These are phyloP conservation scores for Uloborus diversus DNA, from an alignment of 1,140 invertebrate genomes.

Conservation along the genomic window DNA sequence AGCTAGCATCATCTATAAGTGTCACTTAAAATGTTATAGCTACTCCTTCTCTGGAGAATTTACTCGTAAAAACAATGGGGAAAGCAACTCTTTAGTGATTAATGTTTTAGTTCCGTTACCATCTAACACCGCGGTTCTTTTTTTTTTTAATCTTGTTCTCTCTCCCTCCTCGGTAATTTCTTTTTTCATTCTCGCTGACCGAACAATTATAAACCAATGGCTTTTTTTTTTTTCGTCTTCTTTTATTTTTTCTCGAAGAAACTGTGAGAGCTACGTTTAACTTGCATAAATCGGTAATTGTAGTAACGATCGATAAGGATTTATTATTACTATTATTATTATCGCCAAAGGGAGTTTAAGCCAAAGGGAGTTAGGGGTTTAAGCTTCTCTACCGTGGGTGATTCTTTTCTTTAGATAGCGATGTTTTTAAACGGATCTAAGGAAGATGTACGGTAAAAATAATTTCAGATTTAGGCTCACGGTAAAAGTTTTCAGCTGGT, in stretches of 20 bases:
- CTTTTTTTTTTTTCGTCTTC: not conserved
- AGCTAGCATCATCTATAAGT: not conserved
- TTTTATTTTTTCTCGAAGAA: not conserved
- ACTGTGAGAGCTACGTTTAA: slow-evolving; percentile 27
- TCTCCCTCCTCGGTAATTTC: not conserved
- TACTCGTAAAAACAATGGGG: not conserved
- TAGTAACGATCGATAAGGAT: slow-evolving; percentile 9
- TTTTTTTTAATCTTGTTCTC: not conserved
- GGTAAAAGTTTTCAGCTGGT: no score
- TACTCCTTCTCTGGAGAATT: not conserved
- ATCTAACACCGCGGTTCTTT: not conserved
- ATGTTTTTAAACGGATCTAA: no score
- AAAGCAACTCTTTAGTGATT: not conserved
- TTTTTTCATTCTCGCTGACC: not conserved
- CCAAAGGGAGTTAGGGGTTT: not conserved
- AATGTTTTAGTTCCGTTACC: slow-evolving; percentile 7
- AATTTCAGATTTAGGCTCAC: no score
- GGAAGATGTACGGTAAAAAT: no score
- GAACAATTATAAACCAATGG: slow-evolving; percentile 18
- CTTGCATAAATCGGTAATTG: slow-evolving; percentile 22
- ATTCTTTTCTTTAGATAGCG: no score
- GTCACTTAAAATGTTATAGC: slow-evolving; percentile 7
- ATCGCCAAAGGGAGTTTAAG: no score
- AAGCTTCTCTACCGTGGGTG: not conserved
- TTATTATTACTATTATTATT: no score